Evolutionary conservation across 2,888 invertebrate genomes (phyloP).

Genomic region (Fragum fragum): DNA sequence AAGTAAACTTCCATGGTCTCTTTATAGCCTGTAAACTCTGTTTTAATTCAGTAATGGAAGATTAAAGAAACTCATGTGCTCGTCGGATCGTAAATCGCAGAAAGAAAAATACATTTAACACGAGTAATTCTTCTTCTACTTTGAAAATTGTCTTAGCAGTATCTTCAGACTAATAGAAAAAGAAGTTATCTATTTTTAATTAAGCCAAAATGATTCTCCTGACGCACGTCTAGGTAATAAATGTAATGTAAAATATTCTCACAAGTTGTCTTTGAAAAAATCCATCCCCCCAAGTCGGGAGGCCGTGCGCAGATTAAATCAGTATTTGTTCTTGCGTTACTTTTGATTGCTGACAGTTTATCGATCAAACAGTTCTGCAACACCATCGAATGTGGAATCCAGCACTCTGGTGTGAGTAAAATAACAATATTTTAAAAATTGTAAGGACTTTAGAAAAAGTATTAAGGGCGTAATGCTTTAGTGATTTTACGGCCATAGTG

Average conservation of each 20-base stretch:
- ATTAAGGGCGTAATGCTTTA: no score
- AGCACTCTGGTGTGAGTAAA: no score
- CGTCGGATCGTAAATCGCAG: not conserved
- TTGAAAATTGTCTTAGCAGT: not conserved
- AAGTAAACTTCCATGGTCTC: no score
- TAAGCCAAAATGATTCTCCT: constrained; percentile 1
- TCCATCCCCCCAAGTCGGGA: not conserved
- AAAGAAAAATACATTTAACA: constrained; percentile 2
- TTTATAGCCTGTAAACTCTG: no score
- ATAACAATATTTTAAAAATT: no score
- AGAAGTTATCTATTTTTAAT: constrained; percentile 6
- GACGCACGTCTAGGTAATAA: constrained; percentile 3
- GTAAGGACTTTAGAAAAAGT: no score
- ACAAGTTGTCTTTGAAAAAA: constrained; percentile 6
- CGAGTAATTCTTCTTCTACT: not conserved
- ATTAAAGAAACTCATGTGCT: not conserved
- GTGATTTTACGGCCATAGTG: no score
- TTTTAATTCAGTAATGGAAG: no score
- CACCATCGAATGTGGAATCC: no score
- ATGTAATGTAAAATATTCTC: constrained; percentile 3
- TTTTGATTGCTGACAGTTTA: not conserved
- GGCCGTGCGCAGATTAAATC: not conserved
- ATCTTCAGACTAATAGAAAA: constrained; percentile 5
- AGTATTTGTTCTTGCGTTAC: not conserved
- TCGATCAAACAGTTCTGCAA: not conserved